Percentiles rank a stretch among this genome's conserved stretches.
Conservation (phyloP, 2,888 invertebrate species). For the Chironomus tentans region DNA sequence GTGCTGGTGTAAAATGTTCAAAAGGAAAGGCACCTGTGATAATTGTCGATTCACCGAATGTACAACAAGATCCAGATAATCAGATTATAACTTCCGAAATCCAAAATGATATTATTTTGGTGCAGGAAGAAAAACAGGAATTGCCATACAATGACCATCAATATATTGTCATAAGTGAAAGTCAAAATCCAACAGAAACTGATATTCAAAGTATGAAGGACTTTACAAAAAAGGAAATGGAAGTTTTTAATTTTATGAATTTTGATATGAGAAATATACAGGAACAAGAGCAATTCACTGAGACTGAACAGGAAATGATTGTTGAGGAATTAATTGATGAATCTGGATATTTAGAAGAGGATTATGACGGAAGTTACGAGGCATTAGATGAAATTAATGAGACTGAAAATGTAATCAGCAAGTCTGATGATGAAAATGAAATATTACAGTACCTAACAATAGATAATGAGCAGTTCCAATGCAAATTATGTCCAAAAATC, state of each 20-base stretch:
- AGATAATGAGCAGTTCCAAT: conserved; percentile 29
- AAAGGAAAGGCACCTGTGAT: background rate
- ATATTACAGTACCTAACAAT: background rate
- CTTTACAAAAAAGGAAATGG: conserved; percentile 3
- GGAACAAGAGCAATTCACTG: background rate
- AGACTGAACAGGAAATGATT: background rate
- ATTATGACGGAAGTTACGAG: background rate
- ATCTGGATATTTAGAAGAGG: background rate
- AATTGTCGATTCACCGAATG: background rate
- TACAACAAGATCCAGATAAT: background rate
- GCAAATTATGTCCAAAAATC: conserved; percentile 38
- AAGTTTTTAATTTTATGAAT: background rate
- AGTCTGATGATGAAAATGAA: background rate
- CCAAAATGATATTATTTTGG: too few relatives aligned
- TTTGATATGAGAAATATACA: background rate
- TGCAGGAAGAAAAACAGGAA: background rate
- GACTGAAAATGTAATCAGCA: background rate
- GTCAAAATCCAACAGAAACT: background rate
- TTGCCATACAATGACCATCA: background rate
- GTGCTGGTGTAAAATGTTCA: conserved; percentile 3
- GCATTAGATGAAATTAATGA: background rate
- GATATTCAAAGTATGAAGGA: background rate
- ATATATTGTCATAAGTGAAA: background rate
- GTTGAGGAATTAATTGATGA: background rate
- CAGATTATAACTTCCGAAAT: too few relatives aligned